Percentiles rank a stretch among this genome's conserved stretches.
These are phyloP conservation scores for Agrotis exclamationis DNA, from an alignment of 2,888 invertebrate species.

Conservation along the genomic window DNA sequence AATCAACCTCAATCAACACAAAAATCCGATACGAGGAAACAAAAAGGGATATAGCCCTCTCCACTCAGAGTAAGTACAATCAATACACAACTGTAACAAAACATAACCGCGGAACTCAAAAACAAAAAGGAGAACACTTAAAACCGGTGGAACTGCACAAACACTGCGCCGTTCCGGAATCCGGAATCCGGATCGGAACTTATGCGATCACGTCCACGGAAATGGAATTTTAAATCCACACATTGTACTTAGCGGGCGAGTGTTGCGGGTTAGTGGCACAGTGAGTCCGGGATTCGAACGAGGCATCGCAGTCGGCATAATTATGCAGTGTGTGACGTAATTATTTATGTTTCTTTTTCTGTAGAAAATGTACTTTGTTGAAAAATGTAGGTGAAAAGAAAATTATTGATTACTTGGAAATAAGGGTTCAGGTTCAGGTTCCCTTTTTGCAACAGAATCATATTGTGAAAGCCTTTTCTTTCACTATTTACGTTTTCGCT, in stretches of 20 bases:
- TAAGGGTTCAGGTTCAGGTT: too few relatives aligned
- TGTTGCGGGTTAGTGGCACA: conserved; percentile 52
- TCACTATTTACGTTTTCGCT: not conserved
- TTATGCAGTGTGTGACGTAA: conserved; percentile 34
- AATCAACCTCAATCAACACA: conserved; percentile 42
- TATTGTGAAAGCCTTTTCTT: not conserved
- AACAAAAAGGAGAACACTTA: conserved; percentile 66
- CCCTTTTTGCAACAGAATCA: not conserved
- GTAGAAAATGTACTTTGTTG: not conserved
- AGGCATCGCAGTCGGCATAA: conserved; percentile 36
- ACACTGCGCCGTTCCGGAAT: conserved; percentile 70
- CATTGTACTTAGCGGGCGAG: conserved; percentile 77
- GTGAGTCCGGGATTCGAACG: conserved; percentile 33
- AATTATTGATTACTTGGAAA: not conserved
- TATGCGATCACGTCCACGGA: conserved; percentile 83
- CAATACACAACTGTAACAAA: conserved; percentile 62
- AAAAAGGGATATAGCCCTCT: conserved; percentile 30
- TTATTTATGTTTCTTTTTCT: conserved; percentile 25
- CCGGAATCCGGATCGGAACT: conserved; percentile 84
- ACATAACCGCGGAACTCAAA: conserved; percentile 58
- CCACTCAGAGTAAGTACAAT: conserved; percentile 61
- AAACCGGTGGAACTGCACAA: conserved; percentile 62
- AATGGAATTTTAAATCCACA: conserved; percentile 89
- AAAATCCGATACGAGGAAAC: conserved; percentile 22
- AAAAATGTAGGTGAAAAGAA: not conserved